Base-by-base conservation (phyloP, 2,888 invertebrate genomes). In the Heliconius charithonia region DNA sequence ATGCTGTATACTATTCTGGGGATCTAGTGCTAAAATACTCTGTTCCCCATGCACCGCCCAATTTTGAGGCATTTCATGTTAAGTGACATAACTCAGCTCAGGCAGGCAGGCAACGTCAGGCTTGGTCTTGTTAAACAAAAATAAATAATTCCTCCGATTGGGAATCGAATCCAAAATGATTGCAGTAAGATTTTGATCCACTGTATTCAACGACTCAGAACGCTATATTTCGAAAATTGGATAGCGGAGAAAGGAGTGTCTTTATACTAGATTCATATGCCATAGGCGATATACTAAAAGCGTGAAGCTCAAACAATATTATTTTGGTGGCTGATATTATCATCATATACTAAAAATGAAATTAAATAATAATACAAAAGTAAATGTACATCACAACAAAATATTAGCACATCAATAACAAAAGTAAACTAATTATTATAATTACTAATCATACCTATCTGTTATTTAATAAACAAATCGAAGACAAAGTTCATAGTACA, bases 401-500 rank as follows among this genome's bases (percentile, higher is more conserved):
- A 69, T 51, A 51, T 51, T 51, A 22, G 19, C n/a, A 12, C 25
- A 22, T n/a, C 27, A 63, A 27, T 27, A 27, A 13, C 27, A 74
- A 63, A 25, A 56, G 27, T 73, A 73, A 51, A 65, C 51, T 65
- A 70, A 78, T 75, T 63, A 70, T 41, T 70, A 22, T 75, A 65
- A 45, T 70, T 51, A 62, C 25, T 70, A 32, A 29, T 75, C 4
- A 69, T 78, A 75, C n/a, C n/a, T 59, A 59, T 59, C 10, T 59
- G 10, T 74, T 63, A 75, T 32, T 77, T 66, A 74, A 76, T 80
- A 82, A 82, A 82, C 76, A 81, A 66, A 62, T 69, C 73, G 75
- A 66, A 77, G 59, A 63, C 62, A 63, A n/a, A 81, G 81, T 80
- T 84, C 83, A 84, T 78, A 80, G 81, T 81, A 82, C 79, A 71